A percentile compares a stretch with the other conserved stretches of the same genome.
Conservation (phyloP, 2,888 invertebrate species). For the Acleris literana region DNA sequence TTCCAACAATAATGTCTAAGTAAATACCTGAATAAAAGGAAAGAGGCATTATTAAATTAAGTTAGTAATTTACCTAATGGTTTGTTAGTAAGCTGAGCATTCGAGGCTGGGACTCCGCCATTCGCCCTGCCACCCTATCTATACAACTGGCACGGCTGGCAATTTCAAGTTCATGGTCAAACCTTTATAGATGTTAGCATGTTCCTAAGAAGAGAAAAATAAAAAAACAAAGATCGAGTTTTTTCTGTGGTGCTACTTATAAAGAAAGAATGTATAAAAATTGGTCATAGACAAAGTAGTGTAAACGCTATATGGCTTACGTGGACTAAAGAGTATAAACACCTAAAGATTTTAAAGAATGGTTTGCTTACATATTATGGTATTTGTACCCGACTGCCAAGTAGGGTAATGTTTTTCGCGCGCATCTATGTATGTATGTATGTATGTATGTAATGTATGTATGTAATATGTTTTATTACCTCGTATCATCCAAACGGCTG, state of each 20-base stretch:
- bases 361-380: no score
- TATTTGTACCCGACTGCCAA: no score
- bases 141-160: constrained; percentile 5
- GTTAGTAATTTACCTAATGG: constrained; percentile 15
- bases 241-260: neutral
- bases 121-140: constrained; percentile 12
- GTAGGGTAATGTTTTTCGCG: no score
- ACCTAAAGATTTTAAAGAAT: no score
- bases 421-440: no score
- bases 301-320: no score
- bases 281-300: no score
- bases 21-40: constrained; percentile 2
- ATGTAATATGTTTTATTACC: no score
- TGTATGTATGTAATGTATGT: no score
- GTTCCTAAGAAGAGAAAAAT: constrained; percentile 1
- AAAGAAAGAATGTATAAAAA: no score
- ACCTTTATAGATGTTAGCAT: constrained; percentile 3
- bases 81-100: constrained; percentile 3
- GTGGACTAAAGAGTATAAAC: no score
- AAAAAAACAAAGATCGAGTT: neutral
- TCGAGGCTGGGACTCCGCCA: constrained; percentile 6
- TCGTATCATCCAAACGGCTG: no score
- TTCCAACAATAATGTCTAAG: neutral
- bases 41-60: neutral
- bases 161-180: constrained; percentile 2